phyloP scores from a whole-genome alignment of 2,113 vertebrate species.

The Plecotus auritus region DNA sequence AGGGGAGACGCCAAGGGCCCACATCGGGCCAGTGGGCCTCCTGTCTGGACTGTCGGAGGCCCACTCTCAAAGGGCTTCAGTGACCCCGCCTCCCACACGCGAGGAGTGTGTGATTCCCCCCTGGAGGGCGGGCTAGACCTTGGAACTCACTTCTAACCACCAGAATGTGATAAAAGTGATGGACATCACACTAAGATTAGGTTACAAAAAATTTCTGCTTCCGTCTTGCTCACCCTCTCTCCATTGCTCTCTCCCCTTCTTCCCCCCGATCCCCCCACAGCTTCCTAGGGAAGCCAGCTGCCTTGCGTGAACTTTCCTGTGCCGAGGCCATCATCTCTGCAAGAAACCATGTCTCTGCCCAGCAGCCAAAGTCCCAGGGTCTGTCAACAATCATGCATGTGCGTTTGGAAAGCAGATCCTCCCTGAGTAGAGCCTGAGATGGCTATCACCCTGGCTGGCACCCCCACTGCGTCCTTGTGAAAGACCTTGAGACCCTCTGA shows the following conservation, averaged over 20 bases:
- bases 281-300: neutral
- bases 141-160: neutral
- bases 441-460: no score
- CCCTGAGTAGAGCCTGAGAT: no score
- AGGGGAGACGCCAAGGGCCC: neutral
- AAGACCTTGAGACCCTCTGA: neutral
- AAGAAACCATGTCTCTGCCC: neutral
- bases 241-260: no score
- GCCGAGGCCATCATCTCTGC: neutral
- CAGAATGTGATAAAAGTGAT: neutral
- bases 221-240: neutral
- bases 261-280: neutral
- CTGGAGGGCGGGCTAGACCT: neutral
- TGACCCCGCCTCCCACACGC: neutral
- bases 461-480: accelerated
- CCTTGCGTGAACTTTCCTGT: neutral
- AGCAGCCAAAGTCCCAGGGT: neutral
- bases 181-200: neutral
- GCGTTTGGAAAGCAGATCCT: neutral
- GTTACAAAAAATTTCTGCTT: neutral
- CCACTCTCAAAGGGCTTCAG: neutral
- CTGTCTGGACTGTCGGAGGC: neutral
- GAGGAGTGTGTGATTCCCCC: neutral
- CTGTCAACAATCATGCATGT: neutral
- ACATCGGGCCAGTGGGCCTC: neutral